Evolutionary conservation across 2,888 invertebrate species (phyloP).

Genomic region (Ferdinandea cuprea): DNA sequence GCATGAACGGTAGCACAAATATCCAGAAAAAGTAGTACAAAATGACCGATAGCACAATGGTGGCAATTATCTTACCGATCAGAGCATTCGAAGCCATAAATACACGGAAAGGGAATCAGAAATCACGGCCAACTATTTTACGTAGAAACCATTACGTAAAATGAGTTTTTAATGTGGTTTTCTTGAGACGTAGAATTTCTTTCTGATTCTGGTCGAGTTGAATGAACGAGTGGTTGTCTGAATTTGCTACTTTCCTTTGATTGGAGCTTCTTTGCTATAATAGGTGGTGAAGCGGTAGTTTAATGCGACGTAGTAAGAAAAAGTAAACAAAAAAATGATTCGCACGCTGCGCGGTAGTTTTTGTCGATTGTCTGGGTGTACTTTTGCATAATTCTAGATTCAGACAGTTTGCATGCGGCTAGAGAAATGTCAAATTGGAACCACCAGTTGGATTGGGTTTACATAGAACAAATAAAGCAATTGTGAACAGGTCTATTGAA

Average conservation of each 20-base stretch:
- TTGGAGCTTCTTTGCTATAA: constrained; percentile 17
- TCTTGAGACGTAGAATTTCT: neutral
- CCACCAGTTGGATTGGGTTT: neutral
- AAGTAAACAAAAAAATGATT: constrained; percentile 64
- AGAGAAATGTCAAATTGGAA: constrained; percentile 33
- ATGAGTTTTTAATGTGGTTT: constrained; percentile 15
- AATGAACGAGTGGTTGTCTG: constrained; percentile 7
- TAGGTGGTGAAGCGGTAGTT: constrained; percentile 47
- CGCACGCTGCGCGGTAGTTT: constrained; percentile 60
- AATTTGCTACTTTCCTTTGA: constrained; percentile 14
- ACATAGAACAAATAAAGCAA: neutral
- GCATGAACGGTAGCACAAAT: constrained; percentile 87
- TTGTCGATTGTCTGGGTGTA: constrained; percentile 28
- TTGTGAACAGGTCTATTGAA: constrained; percentile 13
- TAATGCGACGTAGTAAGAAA: constrained; percentile 53
- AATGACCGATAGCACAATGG: constrained; percentile 84
- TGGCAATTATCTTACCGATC: constrained; percentile 85
- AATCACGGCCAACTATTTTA: constrained; percentile 31
- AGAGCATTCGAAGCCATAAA: constrained; percentile 86
- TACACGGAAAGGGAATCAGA: no score
- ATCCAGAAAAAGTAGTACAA: constrained; percentile 87
- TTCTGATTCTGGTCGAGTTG: neutral
- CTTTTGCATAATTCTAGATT: constrained; percentile 18
- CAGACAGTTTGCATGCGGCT: constrained; percentile 31
- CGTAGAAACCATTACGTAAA: constrained; percentile 63